Evolutionary conservation across 2,888 invertebrate species (phyloP), one percentile per base, ranked within the genome.

Genomic region (Agriopis aurantiaria): DNA sequence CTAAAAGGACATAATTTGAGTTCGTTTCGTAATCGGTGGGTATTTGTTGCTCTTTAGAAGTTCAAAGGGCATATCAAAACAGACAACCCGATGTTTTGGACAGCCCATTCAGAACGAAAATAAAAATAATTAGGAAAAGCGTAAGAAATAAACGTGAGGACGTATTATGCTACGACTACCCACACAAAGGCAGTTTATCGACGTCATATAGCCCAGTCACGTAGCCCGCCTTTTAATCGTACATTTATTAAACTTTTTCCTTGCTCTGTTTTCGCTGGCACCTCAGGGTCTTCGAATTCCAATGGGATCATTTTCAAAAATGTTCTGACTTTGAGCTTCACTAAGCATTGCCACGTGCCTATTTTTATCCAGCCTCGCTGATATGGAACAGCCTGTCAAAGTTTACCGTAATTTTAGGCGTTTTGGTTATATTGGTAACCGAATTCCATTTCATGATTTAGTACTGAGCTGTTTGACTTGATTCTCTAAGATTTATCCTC

Each of bases 131-230:
- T 8, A 57, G 17, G 23, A 49, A 52, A 52, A 62, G 40, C 51
- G 46, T 58, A 62, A 41, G 45, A 66, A 60, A 67, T 62, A 57
- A 52, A 63, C 12, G 51, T 58, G n/a, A 7, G 14, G 17, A 23
- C 17, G 17, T 46, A 58, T 63, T 63, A 58, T 68, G 57, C 12
- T 48, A 48, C 40, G 43, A 45, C 14, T 40, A 57, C 43, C 11
- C 49, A 49, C 48, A 58, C 57, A 63, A 62, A 64, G 43, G 58
- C 68, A 45, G 17, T 57, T 46, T 58, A 68, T 63, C 57, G 46
- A 57, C 58, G 48, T 52, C 14, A 12, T 41, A 9, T 23, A 68
- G 56, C 45, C 56, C 49, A 40, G 60, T 69, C 69, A 69, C 69
- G 69, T 60, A 63, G 33, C 33, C 3, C 53, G 60, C 51, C 49